Conservation (phyloP, 1,140 invertebrate genomes). For the Drosophila bipectinata region DNA sequence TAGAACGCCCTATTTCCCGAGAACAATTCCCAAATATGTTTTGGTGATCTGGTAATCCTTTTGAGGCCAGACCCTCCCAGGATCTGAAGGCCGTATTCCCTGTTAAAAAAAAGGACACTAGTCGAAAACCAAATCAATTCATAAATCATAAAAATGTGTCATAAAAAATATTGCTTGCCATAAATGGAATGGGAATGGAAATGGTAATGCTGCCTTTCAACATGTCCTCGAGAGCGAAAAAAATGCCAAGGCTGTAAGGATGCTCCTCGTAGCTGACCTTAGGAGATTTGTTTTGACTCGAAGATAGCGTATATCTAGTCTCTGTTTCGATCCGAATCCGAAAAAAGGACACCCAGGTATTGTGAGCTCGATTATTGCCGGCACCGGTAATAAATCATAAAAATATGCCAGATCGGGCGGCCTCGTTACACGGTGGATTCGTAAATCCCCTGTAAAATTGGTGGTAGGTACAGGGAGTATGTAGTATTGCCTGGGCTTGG, state of each 20-base stretch:
- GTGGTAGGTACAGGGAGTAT: slow-evolving; percentile 11
- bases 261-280: slow-evolving; percentile 55
- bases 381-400: slow-evolving; percentile 79
- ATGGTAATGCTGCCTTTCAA: slow-evolving; percentile 59
- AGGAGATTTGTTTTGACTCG: slow-evolving; percentile 74
- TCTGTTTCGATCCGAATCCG: slow-evolving; percentile 8
- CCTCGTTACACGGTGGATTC: slow-evolving; percentile 79
- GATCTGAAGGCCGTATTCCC: slow-evolving; percentile 47
- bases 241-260: slow-evolving; percentile 57
- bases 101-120: slow-evolving; percentile 19
- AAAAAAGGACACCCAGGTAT: slow-evolving; percentile 64
- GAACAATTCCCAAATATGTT: slow-evolving; percentile 36
- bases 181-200: slow-evolving; percentile 50
- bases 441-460: slow-evolving; percentile 78
- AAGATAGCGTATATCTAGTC: slow-evolving; percentile 54
- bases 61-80: slow-evolving; percentile 40
- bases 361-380: slow-evolving; percentile 78
- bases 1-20: slow-evolving; percentile 54
- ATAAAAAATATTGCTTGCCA: slow-evolving; percentile 65
- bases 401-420: slow-evolving; percentile 67
- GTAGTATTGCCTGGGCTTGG: neutral
- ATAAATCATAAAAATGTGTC: slow-evolving; percentile 83
- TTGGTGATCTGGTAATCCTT: slow-evolving; percentile 50
- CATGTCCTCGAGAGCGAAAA: slow-evolving; percentile 77
- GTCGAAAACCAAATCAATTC: slow-evolving; percentile 77